Evolutionary conservation across 2,888 invertebrate genomes (phyloP).

Genomic region (Orthonevra nobilis): DNA sequence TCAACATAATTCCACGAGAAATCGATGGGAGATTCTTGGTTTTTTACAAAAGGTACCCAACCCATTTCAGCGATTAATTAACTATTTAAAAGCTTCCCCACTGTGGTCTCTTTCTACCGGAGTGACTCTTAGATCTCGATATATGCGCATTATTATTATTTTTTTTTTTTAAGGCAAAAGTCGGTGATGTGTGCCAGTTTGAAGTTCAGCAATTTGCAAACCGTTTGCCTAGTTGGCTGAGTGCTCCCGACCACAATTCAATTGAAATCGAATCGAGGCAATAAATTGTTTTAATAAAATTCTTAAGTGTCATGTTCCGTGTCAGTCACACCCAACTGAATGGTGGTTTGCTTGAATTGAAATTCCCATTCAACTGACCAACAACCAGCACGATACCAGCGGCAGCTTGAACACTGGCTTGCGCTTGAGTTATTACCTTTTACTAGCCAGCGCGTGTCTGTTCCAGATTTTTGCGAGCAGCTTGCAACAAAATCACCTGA

Average conservation of each 20-base stretch:
- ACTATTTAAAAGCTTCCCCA: slow-evolving; percentile 2
- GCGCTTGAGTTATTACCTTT: slow-evolving; percentile 43
- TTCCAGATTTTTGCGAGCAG: slow-evolving; percentile 45
- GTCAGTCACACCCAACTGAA: slow-evolving; percentile 68
- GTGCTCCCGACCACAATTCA: not conserved
- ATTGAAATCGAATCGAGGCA: slow-evolving; percentile 14
- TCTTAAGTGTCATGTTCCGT: slow-evolving; percentile 69
- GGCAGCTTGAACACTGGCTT: too few relatives aligned
- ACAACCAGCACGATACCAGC: too few relatives aligned
- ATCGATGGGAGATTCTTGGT: slow-evolving; percentile 33
- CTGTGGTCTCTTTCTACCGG: not conserved
- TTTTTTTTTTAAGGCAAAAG: too few relatives aligned
- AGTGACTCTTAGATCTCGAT: not conserved
- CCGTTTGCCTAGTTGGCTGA: not conserved
- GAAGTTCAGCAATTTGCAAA: slow-evolving; percentile 20
- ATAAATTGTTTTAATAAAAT: slow-evolving; percentile 64
- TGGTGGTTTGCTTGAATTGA: slow-evolving; percentile 34
- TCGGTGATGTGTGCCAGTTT: slow-evolving; percentile 32
- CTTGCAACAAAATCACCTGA: slow-evolving; percentile 52
- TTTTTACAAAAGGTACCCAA: slow-evolving; percentile 7
- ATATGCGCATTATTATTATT: too few relatives aligned
- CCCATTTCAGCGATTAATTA: slow-evolving; percentile 24
- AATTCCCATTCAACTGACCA: slow-evolving; percentile 63
- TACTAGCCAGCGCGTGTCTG: slow-evolving; percentile 21
- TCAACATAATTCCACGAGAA: not conserved